These are phyloP conservation scores for Omphaloscelis lunosa DNA, from an alignment of 2,888 invertebrate species.

Conservation along the genomic window DNA sequence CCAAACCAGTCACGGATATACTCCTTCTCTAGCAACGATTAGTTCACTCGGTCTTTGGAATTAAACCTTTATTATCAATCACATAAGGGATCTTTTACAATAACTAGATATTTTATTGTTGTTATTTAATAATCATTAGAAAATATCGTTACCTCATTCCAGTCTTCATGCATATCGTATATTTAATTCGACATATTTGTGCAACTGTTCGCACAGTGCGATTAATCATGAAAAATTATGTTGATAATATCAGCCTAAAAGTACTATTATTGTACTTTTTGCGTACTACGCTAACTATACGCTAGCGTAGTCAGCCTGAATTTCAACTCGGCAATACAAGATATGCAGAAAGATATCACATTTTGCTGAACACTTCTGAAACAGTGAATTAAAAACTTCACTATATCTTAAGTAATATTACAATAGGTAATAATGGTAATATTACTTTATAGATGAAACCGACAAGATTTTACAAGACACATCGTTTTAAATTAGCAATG, in stretches of 20 bases:
- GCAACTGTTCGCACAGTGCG: conserved; percentile 53
- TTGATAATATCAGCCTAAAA: conserved; percentile 60
- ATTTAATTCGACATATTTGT: conserved; percentile 36
- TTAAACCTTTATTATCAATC: conserved; percentile 45
- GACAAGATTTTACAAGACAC: neutral
- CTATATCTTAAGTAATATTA: conserved; percentile 1
- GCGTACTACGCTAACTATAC: conserved; percentile 55
- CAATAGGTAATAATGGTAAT: neutral
- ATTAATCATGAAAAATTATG: conserved; percentile 6
- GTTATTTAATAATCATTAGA: neutral
- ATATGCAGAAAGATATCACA: conserved; percentile 44
- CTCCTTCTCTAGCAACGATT: conserved; percentile 23
- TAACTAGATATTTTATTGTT: conserved; percentile 21
- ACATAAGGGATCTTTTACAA: conserved; percentile 22
- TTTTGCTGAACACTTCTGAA: conserved; percentile 24
- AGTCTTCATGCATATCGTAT: conserved; percentile 39
- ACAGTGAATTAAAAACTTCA: neutral
- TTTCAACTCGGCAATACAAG: conserved; percentile 40
- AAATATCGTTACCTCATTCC: neutral
- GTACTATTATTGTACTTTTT: conserved; percentile 49
- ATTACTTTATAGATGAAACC: conserved; percentile 11
- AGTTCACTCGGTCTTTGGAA: conserved; percentile 50
- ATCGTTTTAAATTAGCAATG: neutral
- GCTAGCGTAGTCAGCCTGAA: conserved; percentile 65
- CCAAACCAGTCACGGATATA: conserved; percentile 83